Conservation (phyloP, 2,113 vertebrate genomes). For the Channa maculata region DNA sequence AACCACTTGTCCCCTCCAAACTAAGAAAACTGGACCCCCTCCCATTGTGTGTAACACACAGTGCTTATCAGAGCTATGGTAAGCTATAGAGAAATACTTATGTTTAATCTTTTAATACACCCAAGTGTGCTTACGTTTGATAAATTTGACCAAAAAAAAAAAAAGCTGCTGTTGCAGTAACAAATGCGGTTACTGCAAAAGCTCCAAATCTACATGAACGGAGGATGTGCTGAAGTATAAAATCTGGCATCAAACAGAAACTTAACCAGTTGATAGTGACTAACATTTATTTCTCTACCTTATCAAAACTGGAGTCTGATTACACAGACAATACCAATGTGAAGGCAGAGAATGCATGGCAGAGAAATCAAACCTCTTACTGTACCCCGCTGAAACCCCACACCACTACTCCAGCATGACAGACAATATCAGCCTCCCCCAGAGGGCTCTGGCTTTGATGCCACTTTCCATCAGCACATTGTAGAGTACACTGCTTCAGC, state of each 20-base stretch:
- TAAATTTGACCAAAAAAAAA: neutral
- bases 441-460: slow-evolving; percentile 48
- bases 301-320: slow-evolving; percentile 63
- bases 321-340: slow-evolving; percentile 63
- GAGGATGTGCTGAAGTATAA: neutral
- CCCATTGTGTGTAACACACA: no score
- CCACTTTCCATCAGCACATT: slow-evolving; percentile 63
- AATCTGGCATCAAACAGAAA: slow-evolving; percentile 31
- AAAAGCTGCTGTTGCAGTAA: neutral
- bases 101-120: no score
- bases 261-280: neutral
- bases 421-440: slow-evolving; percentile 58
- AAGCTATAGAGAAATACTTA: no score
- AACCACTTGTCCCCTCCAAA: neutral
- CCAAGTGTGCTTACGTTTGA: no score
- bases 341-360: slow-evolving; percentile 39
- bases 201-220: neutral
- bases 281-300: slow-evolving; percentile 12
- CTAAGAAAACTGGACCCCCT: no score
- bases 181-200: neutral
- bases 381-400: slow-evolving; percentile 59
- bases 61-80: no score
- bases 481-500: slow-evolving; percentile 37
- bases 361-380: slow-evolving; percentile 50
- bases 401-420: slow-evolving; percentile 40